Evolutionary conservation across 2,797 vertebrate species (phyloP).

Genomic region (Choloepus didactylus): DNA sequence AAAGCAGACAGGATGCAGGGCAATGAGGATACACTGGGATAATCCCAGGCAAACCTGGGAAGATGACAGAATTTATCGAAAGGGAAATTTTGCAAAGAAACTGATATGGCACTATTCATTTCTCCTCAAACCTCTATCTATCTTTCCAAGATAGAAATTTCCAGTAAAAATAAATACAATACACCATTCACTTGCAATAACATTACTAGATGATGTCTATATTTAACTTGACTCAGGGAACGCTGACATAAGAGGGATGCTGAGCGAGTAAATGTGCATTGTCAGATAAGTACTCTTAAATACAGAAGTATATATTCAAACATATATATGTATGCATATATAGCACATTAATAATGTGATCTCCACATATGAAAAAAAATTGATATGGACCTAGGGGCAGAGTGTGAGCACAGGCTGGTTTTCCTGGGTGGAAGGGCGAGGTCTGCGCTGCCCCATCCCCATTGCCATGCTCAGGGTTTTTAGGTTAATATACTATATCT

Average conservation of each 20-base stretch:
- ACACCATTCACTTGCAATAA: neutral
- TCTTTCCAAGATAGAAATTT: slow-evolving; percentile 42
- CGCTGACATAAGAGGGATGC: neutral
- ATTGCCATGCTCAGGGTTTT: neutral
- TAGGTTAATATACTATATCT: neutral
- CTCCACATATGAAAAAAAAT: neutral
- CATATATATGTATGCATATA: too few species aligned
- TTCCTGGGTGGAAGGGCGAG: neutral
- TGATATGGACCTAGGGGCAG: neutral
- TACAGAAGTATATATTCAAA: neutral
- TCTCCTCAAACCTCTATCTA: neutral
- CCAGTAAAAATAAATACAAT: neutral
- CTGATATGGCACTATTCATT: neutral
- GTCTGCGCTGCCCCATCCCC: neutral
- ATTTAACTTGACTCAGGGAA: neutral
- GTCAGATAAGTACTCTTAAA: neutral
- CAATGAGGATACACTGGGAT: neutral
- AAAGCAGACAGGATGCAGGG: neutral
- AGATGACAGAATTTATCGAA: neutral
- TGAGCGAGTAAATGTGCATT: neutral
- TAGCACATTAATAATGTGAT: neutral
- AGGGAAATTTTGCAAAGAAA: slow-evolving; percentile 31
- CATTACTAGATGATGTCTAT: neutral
- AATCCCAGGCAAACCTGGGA: neutral
- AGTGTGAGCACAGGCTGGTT: neutral